Conservation (phyloP, 2,888 invertebrate genomes). For the Cantharis lateralis region DNA sequence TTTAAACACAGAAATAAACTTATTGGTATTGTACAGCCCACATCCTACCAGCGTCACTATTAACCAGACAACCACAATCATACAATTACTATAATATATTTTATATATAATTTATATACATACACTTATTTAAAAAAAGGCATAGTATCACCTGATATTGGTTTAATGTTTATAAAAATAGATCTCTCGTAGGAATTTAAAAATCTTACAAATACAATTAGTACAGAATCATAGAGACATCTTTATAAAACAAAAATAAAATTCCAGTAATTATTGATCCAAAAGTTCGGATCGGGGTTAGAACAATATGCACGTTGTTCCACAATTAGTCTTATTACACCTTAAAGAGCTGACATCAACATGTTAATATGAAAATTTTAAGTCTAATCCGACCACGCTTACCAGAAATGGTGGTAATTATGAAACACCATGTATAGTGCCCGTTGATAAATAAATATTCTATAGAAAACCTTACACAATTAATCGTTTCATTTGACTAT, state of each 20-base stretch:
- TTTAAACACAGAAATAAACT: slow-evolving; percentile 31
- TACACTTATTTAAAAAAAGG: slow-evolving; percentile 50
- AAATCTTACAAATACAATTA: slow-evolving; percentile 8
- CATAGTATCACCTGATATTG: slow-evolving; percentile 55
- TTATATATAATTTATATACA: slow-evolving; percentile 26
- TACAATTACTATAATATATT: slow-evolving; percentile 44
- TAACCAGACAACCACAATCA: slow-evolving; percentile 40
- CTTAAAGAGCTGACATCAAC: neutral
- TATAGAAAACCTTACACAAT: neutral
- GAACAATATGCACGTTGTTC: neutral
- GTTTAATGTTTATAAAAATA: slow-evolving; percentile 32
- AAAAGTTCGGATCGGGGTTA: neutral
- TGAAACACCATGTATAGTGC: neutral
- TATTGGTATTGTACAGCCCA: slow-evolving; percentile 41
- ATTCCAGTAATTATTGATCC: neutral
- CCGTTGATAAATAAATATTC: neutral
- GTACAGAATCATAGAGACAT: slow-evolving; percentile 5
- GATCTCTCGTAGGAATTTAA: slow-evolving; percentile 25
- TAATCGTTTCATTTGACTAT: neutral
- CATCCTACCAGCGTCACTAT: slow-evolving; percentile 45
- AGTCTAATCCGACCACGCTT: neutral
- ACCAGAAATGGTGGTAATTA: neutral
- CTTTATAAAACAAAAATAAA: neutral
- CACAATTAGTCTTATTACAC: neutral
- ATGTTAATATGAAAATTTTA: neutral